These are phyloP conservation scores for Platichthys stellatus DNA, from an alignment of 2,113 vertebrate genomes.

Conservation along the genomic window DNA sequence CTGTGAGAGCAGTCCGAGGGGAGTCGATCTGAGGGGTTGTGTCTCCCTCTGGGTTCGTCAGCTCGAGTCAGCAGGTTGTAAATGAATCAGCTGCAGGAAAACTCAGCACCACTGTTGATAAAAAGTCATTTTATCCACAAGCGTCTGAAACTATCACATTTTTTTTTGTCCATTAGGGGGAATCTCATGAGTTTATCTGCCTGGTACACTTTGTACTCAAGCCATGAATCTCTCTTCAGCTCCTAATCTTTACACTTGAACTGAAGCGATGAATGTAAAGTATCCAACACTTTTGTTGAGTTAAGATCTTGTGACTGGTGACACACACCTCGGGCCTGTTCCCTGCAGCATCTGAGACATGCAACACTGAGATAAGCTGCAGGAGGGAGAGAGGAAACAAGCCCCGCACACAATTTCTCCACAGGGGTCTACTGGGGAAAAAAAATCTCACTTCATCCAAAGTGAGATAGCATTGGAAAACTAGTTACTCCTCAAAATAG, in stretches of 20 bases:
- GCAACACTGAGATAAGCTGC: neutral
- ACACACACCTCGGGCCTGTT: neutral
- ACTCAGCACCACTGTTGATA: neutral
- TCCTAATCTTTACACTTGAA: neutral
- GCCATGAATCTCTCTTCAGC: neutral
- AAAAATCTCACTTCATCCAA: conserved; percentile 3
- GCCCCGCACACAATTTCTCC: neutral
- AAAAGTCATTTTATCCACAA: neutral
- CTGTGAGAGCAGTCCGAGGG: neutral
- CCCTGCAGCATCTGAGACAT: too few relatives aligned
- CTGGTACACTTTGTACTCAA: neutral
- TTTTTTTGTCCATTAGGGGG: neutral
- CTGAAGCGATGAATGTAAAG: conserved; percentile 1
- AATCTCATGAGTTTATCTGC: neutral
- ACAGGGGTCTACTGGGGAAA: neutral
- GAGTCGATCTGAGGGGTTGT: neutral
- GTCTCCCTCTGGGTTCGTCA: neutral
- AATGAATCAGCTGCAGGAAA: neutral
- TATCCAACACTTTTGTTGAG: neutral
- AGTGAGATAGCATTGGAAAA: neutral
- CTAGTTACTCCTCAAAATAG: too few relatives aligned
- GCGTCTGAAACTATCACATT: too few relatives aligned
- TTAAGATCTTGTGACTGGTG: conserved; percentile 8
- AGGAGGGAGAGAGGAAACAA: neutral
- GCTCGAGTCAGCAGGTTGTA: neutral